Percentiles rank a stretch among this genome's conserved stretches.
phyloP scores from a whole-genome alignment of 2,797 vertebrate species.

The Acanthurus leucopareius region DNA sequence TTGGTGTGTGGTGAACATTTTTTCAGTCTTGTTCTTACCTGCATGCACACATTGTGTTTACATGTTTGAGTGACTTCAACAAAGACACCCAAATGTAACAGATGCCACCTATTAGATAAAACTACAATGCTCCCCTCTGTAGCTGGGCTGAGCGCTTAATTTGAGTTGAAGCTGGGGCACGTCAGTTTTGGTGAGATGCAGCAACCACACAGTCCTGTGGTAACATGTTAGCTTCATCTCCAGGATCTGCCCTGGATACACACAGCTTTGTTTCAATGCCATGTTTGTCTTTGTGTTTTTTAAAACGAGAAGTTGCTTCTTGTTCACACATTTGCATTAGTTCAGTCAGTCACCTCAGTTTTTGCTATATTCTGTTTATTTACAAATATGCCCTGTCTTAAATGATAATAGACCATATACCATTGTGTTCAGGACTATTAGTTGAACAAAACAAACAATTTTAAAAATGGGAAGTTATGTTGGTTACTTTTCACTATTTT shows the following conservation, averaged over 20 bases:
- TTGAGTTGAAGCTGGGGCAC: slow-evolving; percentile 40
- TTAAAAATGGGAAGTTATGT: not conserved
- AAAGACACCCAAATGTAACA: slow-evolving; percentile 41
- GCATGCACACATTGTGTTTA: slow-evolving; percentile 43
- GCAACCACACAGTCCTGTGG: slow-evolving; percentile 37
- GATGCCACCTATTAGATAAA: slow-evolving; percentile 46
- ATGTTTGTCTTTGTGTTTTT: slow-evolving; percentile 25
- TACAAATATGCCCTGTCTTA: not conserved
- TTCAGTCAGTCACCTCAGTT: slow-evolving; percentile 40
- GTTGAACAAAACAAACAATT: not conserved
- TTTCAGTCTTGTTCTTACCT: slow-evolving; percentile 52
- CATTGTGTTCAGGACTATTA: not conserved
- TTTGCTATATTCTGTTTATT: too few species aligned
- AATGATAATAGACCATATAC: not conserved
- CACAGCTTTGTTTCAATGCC: slow-evolving; percentile 33
- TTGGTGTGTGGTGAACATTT: slow-evolving; percentile 29
- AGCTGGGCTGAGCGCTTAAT: slow-evolving; percentile 26
- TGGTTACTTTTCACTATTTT: not conserved
- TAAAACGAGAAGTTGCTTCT: slow-evolving; percentile 12
- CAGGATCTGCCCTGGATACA: slow-evolving; percentile 36
- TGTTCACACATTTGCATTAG: not conserved
- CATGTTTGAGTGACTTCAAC: slow-evolving; percentile 41
- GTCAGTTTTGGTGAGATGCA: slow-evolving; percentile 4
- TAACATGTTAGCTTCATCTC: slow-evolving; percentile 41
- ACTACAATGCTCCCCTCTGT: slow-evolving; percentile 42